Evolutionary conservation across 2,113 vertebrate genomes (phyloP).

Genomic region (Pitta sordida): DNA sequence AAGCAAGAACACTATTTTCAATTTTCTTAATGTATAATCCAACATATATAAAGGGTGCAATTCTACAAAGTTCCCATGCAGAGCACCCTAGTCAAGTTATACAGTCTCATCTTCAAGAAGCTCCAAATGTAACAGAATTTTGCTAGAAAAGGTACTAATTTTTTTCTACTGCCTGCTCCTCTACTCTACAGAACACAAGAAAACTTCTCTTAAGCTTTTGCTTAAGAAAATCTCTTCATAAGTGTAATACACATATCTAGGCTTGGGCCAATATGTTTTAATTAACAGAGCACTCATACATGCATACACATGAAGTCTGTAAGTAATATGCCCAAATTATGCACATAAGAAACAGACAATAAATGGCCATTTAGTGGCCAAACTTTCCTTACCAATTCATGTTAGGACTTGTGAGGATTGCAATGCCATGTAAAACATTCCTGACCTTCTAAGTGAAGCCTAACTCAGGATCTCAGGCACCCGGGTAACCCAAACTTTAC

Average conservation of each 20-base stretch:
- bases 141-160: not conserved
- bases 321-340: not conserved
- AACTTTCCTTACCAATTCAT: not conserved
- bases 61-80: not conserved
- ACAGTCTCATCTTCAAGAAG: not conserved
- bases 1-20: slow-evolving; percentile 16
- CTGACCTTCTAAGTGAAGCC: not conserved
- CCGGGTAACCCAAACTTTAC: fast-evolving
- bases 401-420: not conserved
- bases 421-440: not conserved
- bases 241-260: not conserved
- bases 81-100: not conserved
- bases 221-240: not conserved
- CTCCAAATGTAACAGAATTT: not conserved
- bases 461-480: not conserved
- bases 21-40: slow-evolving; percentile 45
- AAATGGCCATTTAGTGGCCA: not conserved
- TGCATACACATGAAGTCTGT: not conserved
- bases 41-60: not conserved
- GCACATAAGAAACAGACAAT: not conserved
- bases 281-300: not conserved
- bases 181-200: not conserved
- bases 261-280: not conserved
- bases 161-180: not conserved
- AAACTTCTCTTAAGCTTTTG: not conserved